phyloP scores from a whole-genome alignment of 1,140 invertebrate species.

The Drosophila melanogaster region DNA sequence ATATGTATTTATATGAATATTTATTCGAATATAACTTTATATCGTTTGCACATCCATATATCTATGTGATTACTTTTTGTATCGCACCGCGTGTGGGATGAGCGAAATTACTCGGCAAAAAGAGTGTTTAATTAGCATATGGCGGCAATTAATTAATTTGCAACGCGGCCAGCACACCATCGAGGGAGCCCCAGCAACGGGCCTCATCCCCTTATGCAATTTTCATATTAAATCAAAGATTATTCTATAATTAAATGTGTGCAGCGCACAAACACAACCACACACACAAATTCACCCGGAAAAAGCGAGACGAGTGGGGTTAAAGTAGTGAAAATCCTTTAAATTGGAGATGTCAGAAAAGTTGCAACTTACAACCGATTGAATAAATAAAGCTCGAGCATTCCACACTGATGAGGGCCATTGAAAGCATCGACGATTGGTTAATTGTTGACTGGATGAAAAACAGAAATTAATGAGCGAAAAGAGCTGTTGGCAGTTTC shows the following conservation, averaged over 20 bases:
- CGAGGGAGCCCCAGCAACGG: neutral
- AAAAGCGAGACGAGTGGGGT: neutral
- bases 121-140: constrained; percentile 75
- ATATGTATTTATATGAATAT: neutral
- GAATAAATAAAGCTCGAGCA: constrained; percentile 38
- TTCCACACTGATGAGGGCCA: constrained; percentile 8
- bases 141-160: constrained; percentile 76
- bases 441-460: constrained; percentile 33
- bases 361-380: constrained; percentile 16
- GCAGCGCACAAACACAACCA: constrained; percentile 12
- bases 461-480: constrained; percentile 69
- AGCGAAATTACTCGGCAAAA: constrained; percentile 57
- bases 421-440: constrained; percentile 17
- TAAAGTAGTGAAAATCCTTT: constrained; percentile 8
- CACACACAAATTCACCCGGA: neutral
- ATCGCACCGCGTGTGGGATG: constrained; percentile 4
- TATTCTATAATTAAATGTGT: constrained; percentile 70
- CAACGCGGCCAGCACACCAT: constrained; percentile 33
- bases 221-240: constrained; percentile 73
- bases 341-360: constrained; percentile 17
- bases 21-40: constrained; percentile 16
- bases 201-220: constrained; percentile 30
- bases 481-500: constrained; percentile 13
- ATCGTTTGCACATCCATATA: constrained; percentile 13
- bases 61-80: constrained; percentile 21